Evolutionary conservation across 2,888 invertebrate species (phyloP).

Genomic region (Tetranychus truncatus): DNA sequence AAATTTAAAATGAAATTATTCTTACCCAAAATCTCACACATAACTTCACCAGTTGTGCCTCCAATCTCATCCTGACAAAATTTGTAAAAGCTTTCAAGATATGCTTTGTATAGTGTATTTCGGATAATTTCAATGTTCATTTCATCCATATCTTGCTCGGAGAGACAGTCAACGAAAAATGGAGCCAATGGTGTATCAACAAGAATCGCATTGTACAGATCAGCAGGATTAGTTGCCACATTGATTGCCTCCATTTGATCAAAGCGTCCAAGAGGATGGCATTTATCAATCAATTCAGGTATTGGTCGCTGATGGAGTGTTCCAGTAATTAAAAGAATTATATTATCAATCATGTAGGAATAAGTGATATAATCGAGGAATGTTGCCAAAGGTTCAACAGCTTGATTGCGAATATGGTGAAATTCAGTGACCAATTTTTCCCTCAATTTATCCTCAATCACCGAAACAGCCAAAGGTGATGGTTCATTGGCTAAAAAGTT

Average conservation of each 20-base stretch:
- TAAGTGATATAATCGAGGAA: slow-evolving; percentile 93
- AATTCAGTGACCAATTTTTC: slow-evolving; percentile 98
- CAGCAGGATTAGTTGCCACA: slow-evolving; percentile 94
- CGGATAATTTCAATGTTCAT: slow-evolving; percentile 99
- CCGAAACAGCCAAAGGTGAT: slow-evolving; percentile 73
- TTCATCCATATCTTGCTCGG: slow-evolving; percentile 98
- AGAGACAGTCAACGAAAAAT: slow-evolving; percentile 98
- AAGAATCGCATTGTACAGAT: slow-evolving; percentile 93
- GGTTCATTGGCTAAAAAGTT: slow-evolving; percentile 98
- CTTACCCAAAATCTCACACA: slow-evolving; percentile 75
- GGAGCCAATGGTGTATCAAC: slow-evolving; percentile 97
- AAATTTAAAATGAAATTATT: background rate
- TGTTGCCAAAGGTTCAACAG: slow-evolving; percentile 86
- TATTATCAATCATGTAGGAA: slow-evolving; percentile 99
- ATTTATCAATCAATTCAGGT: slow-evolving; percentile 92
- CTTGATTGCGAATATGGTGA: slow-evolving; percentile 91
- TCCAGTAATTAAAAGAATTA: slow-evolving; percentile 64
- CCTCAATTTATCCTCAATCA: slow-evolving; percentile 91
- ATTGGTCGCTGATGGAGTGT: slow-evolving; percentile 96
- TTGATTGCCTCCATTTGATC: slow-evolving; percentile 99
- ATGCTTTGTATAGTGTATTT: slow-evolving; percentile 84
- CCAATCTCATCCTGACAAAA: slow-evolving; percentile 76
- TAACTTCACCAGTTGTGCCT: slow-evolving; percentile 90
- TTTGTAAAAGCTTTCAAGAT: slow-evolving; percentile 65
- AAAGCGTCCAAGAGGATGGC: slow-evolving; percentile 88